phyloP scores from a whole-genome alignment of 2,888 invertebrate species.

The Philaethria dido region DNA sequence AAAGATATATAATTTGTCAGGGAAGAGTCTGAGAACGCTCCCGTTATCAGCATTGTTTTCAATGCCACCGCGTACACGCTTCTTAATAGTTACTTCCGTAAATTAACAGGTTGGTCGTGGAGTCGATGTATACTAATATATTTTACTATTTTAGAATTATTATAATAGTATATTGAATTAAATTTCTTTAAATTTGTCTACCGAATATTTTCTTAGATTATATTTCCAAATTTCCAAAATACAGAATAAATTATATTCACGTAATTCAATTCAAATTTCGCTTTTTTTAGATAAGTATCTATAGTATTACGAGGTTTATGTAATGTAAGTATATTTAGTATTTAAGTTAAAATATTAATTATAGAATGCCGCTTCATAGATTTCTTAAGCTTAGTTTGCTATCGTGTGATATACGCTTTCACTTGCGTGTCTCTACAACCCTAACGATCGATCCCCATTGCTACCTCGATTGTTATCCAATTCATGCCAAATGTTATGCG shows the following conservation, averaged over 20 bases:
- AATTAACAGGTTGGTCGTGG: slow-evolving; percentile 54
- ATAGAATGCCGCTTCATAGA: slow-evolving; percentile 20
- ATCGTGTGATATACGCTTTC: slow-evolving; percentile 57
- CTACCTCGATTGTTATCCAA: slow-evolving; percentile 24
- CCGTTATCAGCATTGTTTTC: slow-evolving; percentile 74
- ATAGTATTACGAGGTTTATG: neutral
- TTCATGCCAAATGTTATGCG: slow-evolving; percentile 3
- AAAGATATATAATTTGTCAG: slow-evolving; percentile 38
- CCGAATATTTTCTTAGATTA: too few relatives aligned
- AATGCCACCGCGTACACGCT: slow-evolving; percentile 65
- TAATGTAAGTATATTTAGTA: neutral
- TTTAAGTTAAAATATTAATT: neutral
- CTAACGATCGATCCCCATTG: slow-evolving; percentile 47
- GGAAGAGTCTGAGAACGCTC: slow-evolving; percentile 74
- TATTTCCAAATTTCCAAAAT: too few relatives aligned
- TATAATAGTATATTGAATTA: too few relatives aligned
- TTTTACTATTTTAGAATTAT: too few relatives aligned
- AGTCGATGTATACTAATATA: slow-evolving; percentile 45
- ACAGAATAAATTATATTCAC: too few relatives aligned
- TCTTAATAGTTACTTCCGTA: slow-evolving; percentile 77
- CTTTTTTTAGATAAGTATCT: too few relatives aligned
- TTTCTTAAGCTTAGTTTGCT: slow-evolving; percentile 40
- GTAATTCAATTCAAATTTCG: too few relatives aligned
- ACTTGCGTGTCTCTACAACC: slow-evolving; percentile 51
- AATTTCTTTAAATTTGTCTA: too few relatives aligned